Evolutionary conservation across 1,140 invertebrate species (phyloP), one percentile per base, ranked within the genome.

Genomic region (Bombus polaris): DNA sequence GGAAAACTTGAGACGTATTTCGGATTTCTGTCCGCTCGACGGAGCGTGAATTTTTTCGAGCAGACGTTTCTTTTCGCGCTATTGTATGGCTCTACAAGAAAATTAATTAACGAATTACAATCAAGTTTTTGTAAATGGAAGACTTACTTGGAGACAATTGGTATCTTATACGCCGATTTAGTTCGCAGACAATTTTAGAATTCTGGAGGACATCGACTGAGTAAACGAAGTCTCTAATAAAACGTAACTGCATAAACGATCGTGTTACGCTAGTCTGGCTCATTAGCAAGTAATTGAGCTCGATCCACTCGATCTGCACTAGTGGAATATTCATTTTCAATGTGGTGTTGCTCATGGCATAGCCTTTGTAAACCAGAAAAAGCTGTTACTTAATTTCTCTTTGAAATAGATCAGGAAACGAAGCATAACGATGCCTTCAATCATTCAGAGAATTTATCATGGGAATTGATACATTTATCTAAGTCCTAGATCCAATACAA

Each of bases 21-120:
- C 85, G 68, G 72, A 83, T 89, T 90, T 89, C 90, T 79, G 87
- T 79, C 81, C 84, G 89, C 78, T 88, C 85, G 73, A 70, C 87
- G 42, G 81, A 90, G 86, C 89, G 79, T 87, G 84, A 88, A 87
- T 72, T 15, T 77, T 53, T 70, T 71, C 84, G n/a, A 62, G 28
- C 12, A n/a, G 1, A 28, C 37, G 25, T 72, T 44, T n/a, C 39
- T 72, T 28, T 44, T 39, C 28, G 12, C 13, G 32, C 35, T 6
- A 37, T 28, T 37, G 47, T 37, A n/a, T 35, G 10, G 22, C n/a
- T 59, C 59, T n/a, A 8, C 25, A n/a, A 39, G 25, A 10, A 57
- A 28, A 9, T 53, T 32, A 28, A 47, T 47, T 9, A n/a, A n/a
- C 39, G 39, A 42, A 15, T 47, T 18, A 15, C n/a, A 47, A 47